A percentile compares a stretch with the other conserved stretches of the same genome.
Conservation (phyloP, 2,113 vertebrate genomes). For the Strix uralensis region DNA sequence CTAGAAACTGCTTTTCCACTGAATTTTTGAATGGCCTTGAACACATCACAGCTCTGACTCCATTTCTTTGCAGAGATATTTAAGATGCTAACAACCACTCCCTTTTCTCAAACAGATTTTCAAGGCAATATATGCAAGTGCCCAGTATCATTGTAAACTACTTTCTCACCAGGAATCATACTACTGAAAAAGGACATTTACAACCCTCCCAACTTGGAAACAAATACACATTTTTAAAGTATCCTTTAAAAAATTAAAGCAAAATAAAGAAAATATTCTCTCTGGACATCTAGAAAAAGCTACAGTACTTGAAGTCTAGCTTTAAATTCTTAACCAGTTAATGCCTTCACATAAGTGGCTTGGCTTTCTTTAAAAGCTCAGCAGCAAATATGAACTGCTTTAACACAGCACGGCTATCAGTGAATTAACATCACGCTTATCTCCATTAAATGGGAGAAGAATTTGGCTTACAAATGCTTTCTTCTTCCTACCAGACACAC, state of each 20-base stretch:
- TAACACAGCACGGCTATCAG: background rate
- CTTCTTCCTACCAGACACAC: background rate
- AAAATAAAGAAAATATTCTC: background rate
- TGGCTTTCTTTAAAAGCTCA: background rate
- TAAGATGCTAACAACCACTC: background rate
- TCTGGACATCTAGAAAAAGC: background rate
- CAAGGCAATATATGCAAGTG: background rate
- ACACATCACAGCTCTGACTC: background rate
- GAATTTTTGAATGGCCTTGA: background rate
- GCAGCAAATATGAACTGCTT: background rate
- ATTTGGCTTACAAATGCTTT: background rate
- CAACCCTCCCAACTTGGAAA: background rate
- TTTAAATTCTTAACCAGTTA: background rate
- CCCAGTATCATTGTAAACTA: background rate
- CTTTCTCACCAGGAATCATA: background rate
- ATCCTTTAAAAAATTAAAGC: background rate
- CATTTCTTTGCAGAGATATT: background rate
- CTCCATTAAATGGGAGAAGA: background rate
- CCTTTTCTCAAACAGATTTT: background rate
- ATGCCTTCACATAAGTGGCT: background rate
- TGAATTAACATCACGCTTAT: background rate
- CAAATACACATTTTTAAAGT: background rate
- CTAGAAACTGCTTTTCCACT: background rate
- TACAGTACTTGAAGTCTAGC: background rate
- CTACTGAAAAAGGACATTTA: background rate